Evolutionary conservation across 2,797 vertebrate genomes (phyloP).

Genomic region (Agapornis canus): DNA sequence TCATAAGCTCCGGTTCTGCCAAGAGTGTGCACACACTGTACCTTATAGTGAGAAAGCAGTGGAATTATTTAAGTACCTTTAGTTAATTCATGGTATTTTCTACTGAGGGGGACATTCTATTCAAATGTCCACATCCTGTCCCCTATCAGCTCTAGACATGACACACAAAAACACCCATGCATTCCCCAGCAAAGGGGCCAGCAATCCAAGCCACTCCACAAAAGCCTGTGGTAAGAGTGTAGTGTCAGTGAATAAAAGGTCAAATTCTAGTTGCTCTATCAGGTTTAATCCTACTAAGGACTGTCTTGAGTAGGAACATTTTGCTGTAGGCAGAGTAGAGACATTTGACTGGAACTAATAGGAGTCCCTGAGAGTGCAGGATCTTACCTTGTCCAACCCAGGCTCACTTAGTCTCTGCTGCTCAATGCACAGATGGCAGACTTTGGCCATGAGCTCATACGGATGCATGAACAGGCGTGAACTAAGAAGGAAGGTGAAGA

Average conservation of each 20-base stretch:
- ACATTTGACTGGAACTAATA: neutral
- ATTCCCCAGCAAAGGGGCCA: neutral
- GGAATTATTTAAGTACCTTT: neutral
- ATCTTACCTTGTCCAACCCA: slow-evolving; percentile 87
- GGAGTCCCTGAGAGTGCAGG: neutral
- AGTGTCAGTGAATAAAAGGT: neutral
- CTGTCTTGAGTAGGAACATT: neutral
- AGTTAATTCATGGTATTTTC: neutral
- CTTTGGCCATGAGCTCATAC: slow-evolving; percentile 89
- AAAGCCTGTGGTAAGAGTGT: neutral
- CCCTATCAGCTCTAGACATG: neutral
- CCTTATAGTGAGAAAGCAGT: neutral
- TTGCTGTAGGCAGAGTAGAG: neutral
- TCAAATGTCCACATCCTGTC: neutral
- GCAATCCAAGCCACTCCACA: neutral
- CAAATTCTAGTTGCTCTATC: neutral
- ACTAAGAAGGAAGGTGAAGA: slow-evolving; percentile 95
- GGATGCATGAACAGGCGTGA: slow-evolving; percentile 93
- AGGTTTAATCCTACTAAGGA: neutral
- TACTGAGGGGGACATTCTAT: neutral
- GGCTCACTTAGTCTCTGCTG: slow-evolving; percentile 85
- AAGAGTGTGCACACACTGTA: neutral
- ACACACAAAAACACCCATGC: neutral
- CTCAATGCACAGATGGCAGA: slow-evolving; percentile 88
- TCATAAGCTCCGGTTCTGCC: neutral